Base-by-base conservation (phyloP, 2,888 invertebrate species). In the Hydropsyche betteni region DNA sequence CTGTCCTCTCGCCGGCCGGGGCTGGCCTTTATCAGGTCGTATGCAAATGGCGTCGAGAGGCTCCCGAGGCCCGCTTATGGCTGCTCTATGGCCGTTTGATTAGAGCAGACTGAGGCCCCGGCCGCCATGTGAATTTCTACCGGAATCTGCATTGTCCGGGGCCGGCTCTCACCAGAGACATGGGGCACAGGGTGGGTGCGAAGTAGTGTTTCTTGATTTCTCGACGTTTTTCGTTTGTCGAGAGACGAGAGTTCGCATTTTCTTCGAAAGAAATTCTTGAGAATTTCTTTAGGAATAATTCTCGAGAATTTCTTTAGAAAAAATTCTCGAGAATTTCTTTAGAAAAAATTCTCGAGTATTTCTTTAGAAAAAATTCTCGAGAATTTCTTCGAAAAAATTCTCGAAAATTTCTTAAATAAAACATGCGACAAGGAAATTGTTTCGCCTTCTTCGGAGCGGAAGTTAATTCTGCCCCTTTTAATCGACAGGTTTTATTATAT, bases 51-150 rank as follows among this genome's bases (percentile, higher is more conserved):
- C 58, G 8, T 16, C 16, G 58, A 8, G 14, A 58, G 58, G 44
- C 44, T 44, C 10, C 16, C 58, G 58, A 58, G 14, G 58, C n/a
- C 58, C 8, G 58, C 14, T 53, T 53, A 53, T 12, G 10, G 61
- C n/a, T 36, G 36, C 64, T 24, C 33, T 36, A 14, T 64, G 64
- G 64, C 33, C 36, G 64, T 64, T 64, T 64, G 64, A 64, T 64
- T 64, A 64, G 64, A 64, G 64, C 72, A 52, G 50, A 34, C 53
- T 72, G 72, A 53, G 72, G 61, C 72, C 55, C 72, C 55, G 72
- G 61, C 72, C 38, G 58, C 72, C 72, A 72, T 72, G 55, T 44
- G 55, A 72, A 72, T 72, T 72, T 72, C 72, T 72, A 72, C 72
- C 55, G 72, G 72, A 72, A 55, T 72, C 72, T 61, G 72, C 38